Evolutionary conservation across 2,888 invertebrate genomes (phyloP).

Genomic region (Ecdyonurus torrentis): DNA sequence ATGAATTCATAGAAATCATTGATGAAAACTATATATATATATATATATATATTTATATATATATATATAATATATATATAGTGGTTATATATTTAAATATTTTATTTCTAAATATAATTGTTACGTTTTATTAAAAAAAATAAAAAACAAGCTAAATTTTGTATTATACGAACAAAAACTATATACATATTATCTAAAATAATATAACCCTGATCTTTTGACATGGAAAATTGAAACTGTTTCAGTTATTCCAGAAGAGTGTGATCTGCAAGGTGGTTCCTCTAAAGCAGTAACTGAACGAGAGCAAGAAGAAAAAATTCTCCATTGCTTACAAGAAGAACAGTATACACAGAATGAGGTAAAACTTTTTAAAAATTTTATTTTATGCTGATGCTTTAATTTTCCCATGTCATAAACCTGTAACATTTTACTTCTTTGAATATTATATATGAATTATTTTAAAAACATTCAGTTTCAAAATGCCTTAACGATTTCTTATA

Average conservation of each 20-base stretch:
- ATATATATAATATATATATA: neutral
- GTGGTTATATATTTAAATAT: neutral
- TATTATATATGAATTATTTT: too few relatives aligned
- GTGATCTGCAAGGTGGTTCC: neutral
- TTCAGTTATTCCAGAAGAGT: conserved; percentile 7
- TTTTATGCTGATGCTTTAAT: too few relatives aligned
- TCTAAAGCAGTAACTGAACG: neutral
- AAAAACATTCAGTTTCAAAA: too few relatives aligned
- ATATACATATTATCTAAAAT: neutral
- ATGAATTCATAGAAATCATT: too few relatives aligned
- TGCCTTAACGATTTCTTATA: too few relatives aligned
- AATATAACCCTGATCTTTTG: neutral
- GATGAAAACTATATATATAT: too few relatives aligned
- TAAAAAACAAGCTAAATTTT: neutral
- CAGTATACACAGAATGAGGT: neutral
- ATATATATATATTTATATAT: too few relatives aligned
- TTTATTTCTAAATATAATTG: neutral
- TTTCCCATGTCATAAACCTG: too few relatives aligned
- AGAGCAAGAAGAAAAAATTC: conserved; percentile 6
- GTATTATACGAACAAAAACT: too few relatives aligned
- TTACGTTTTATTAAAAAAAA: neutral
- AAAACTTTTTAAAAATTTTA: too few relatives aligned
- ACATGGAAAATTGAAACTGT: neutral
- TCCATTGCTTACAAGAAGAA: conserved; percentile 1
- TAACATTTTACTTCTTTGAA: too few relatives aligned